A percentile compares a stretch with the other conserved stretches of the same genome.
phyloP scores from a whole-genome alignment of 1,140 invertebrate genomes.

The honey bee (Apis mellifera) region DNA sequence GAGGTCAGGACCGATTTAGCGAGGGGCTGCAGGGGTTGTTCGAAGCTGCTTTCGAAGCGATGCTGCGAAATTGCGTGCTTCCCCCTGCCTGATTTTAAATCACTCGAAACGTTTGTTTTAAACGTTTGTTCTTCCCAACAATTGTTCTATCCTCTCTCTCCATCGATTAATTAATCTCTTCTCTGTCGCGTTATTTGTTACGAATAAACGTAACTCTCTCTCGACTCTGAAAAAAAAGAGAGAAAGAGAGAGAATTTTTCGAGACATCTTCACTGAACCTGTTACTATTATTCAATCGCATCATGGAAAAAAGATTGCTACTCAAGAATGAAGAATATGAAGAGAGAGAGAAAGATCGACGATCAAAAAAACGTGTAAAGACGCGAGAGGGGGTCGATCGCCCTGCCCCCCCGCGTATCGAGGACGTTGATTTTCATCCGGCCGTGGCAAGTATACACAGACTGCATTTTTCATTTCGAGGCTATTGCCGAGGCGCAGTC shows the following conservation, averaged over 20 bases:
- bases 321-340: no score
- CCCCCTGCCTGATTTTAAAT: not conserved
- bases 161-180: not conserved
- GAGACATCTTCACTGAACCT: no score
- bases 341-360: no score
- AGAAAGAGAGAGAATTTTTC: no score
- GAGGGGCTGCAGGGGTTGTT: constrained; percentile 4
- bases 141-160: not conserved
- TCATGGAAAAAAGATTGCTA: no score
- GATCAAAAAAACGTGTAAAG: no score
- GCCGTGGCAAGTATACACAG: constrained; percentile 31
- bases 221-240: no score
- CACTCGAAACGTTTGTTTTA: not conserved
- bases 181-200: no score
- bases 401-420: not conserved
- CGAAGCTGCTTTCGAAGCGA: constrained; percentile 11
- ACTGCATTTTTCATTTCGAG: constrained; percentile 62
- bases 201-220: no score
- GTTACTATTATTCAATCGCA: no score
- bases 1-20: constrained; percentile 23
- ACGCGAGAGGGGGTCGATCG: no score
- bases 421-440: constrained; percentile 55
- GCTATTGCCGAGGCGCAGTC: constrained; percentile 45
- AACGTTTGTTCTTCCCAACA: not conserved
- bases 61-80: not conserved